Evolutionary conservation across 1,140 invertebrate genomes (phyloP).

Genomic region (Dreissena rostriformis): DNA sequence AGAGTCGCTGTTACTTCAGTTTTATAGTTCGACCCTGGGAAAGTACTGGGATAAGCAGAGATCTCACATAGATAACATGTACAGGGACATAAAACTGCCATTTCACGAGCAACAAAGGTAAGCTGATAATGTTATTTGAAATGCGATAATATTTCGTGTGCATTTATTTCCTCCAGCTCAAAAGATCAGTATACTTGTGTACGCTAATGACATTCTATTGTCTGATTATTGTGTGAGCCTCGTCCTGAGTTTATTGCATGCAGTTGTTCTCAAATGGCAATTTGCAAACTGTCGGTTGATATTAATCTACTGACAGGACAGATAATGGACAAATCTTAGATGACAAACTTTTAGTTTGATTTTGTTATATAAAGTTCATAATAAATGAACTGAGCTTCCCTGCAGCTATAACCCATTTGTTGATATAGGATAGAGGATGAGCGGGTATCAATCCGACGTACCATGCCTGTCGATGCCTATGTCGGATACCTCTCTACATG

Average conservation of each 20-base stretch:
- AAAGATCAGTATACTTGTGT: too few species aligned
- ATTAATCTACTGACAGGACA: too few species aligned
- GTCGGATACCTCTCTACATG: constrained; percentile 66
- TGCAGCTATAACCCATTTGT: background rate
- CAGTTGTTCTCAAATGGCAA: too few species aligned
- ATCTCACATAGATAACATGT: constrained; percentile 35
- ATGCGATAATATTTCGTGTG: too few species aligned
- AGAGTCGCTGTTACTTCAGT: background rate
- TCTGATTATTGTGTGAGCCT: too few species aligned
- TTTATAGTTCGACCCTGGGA: constrained; percentile 24
- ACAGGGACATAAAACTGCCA: constrained; percentile 14
- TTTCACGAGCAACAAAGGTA: constrained; percentile 4
- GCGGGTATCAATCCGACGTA: background rate
- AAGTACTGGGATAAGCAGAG: constrained; percentile 31
- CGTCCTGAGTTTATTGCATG: too few species aligned
- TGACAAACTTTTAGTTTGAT: background rate
- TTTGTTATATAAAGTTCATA: background rate
- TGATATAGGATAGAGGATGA: constrained; percentile 14
- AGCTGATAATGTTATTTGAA: background rate
- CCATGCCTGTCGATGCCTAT: constrained; percentile 57
- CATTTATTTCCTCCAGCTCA: too few species aligned
- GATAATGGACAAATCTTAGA: too few species aligned
- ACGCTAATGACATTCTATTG: too few species aligned
- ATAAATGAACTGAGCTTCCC: background rate
- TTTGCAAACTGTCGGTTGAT: too few species aligned